Base-by-base conservation (phyloP, 2,113 vertebrate genomes). In the Sterna hirundo region DNA sequence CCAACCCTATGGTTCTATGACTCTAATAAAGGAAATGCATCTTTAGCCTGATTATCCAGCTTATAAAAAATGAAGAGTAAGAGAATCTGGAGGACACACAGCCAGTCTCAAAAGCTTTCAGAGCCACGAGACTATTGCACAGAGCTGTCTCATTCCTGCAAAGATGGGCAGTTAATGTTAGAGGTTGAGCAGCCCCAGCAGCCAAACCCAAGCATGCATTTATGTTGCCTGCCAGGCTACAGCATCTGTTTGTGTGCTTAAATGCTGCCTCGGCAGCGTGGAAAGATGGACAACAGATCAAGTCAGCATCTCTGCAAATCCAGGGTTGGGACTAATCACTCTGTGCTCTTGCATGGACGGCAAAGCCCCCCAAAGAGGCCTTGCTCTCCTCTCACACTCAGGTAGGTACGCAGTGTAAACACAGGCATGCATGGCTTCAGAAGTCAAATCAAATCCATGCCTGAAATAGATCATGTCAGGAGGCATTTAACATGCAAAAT, bases 161-260 rank as follows among this genome's bases (percentile, higher is more conserved):
- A 72, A 83, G 42, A 46, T 18, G n/a, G 1, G 0, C 30, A 34
- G 30, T 26, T 46, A 65, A 38, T 0, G 0, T 74, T 74, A 68
- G n/a, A 57, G 61, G 75, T 47, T 87, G 61, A 79, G 57, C 66
- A 85, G 49, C 34, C 61, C 64, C 40, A 83, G 36, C 3, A 23
- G 36, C 68, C 17, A 64, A 89, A 72, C 14, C 19, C 57, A 61
- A 94, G 38, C 21, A 52, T 0, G 0, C 5, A 34, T 61, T 81
- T 79, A 21, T 78, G 38, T 75, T 86, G 57, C 38, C 65, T 77
- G 38, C 8, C 61, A 78, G 51, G 20, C 58, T 71, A 19, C 42
- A 86, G 26, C 40, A 60, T 55, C 26, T 92, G 40, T 57, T 40
- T 77, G 23, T 11, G 2, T 15, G 22, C 15, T 82, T 44, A 84